A percentile compares a stretch with the other conserved stretches of the same genome.
Conservation (phyloP, 2,888 invertebrate genomes). For the Cyrtodaria siliqua region DNA sequence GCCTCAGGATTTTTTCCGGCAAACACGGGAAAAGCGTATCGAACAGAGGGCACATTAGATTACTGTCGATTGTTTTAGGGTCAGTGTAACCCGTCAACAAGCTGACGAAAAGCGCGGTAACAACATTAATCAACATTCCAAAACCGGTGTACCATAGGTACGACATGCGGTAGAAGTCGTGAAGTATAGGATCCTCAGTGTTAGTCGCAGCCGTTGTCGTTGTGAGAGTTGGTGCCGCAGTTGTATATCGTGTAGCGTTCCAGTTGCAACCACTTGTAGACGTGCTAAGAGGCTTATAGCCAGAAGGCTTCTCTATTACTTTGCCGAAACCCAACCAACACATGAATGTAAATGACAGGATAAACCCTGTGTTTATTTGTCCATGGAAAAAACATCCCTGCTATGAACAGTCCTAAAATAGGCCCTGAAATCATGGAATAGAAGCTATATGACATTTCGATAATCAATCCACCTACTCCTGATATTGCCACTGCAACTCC, state of each 20-base stretch:
- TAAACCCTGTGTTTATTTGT: constrained; percentile 64
- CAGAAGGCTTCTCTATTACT: constrained; percentile 16
- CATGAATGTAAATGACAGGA: constrained; percentile 35
- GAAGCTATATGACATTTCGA: constrained; percentile 72
- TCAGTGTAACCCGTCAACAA: constrained; percentile 50
- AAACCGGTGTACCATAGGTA: constrained; percentile 56
- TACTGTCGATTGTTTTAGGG: constrained; percentile 16
- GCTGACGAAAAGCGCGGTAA: constrained; percentile 53
- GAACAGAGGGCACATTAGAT: constrained; percentile 33
- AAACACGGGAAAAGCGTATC: constrained; percentile 28
- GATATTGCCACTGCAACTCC: constrained; percentile 35
- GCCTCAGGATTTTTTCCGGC: constrained; percentile 20
- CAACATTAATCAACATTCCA: constrained; percentile 46
- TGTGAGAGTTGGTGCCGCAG: neutral
- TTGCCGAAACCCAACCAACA: constrained; percentile 38
- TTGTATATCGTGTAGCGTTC: constrained; percentile 4
- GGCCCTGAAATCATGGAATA: constrained; percentile 80
- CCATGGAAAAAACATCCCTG: constrained; percentile 87
- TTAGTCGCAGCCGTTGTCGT: neutral
- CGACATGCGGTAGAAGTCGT: constrained; percentile 40
- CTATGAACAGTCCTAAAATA: constrained; percentile 74
- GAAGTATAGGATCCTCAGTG: constrained; percentile 5
- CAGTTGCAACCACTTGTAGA: constrained; percentile 15
- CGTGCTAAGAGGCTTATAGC: neutral
- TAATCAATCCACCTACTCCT: constrained; percentile 64